Evolutionary conservation across 2,888 invertebrate genomes (phyloP).

Genomic region (Lithophane leautieri): DNA sequence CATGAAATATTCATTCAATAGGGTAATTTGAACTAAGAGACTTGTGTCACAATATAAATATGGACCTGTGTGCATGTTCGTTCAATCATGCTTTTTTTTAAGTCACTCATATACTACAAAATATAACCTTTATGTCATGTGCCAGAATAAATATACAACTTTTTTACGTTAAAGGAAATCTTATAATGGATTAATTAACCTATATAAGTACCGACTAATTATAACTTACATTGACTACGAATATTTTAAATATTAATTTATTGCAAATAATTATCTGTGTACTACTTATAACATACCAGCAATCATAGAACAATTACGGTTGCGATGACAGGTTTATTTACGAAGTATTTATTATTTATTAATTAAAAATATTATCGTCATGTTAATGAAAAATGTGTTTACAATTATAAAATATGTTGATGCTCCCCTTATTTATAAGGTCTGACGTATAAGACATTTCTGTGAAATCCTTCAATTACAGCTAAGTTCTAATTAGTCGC

Average conservation of each 20-base stretch:
- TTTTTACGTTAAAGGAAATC: not conserved
- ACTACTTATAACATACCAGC: slow-evolving; percentile 36
- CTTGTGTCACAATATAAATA: too few species aligned
- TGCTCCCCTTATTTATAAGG: not conserved
- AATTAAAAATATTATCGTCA: slow-evolving; percentile 21
- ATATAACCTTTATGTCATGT: too few species aligned
- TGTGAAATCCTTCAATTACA: not conserved
- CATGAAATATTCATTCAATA: too few species aligned
- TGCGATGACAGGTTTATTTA: slow-evolving; percentile 44
- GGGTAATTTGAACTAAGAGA: too few species aligned
- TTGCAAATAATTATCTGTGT: slow-evolving; percentile 18
- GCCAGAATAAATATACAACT: not conserved
- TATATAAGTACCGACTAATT: not conserved
- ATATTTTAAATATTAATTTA: slow-evolving; percentile 7
- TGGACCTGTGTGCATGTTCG: too few species aligned
- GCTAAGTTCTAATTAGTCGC: not conserved
- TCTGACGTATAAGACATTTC: not conserved
- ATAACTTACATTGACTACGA: not conserved
- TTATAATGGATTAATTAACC: not conserved
- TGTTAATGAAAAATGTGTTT: slow-evolving; percentile 20
- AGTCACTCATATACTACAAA: too few species aligned
- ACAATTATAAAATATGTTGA: not conserved
- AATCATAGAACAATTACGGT: slow-evolving; percentile 45
- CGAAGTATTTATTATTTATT: slow-evolving; percentile 39
- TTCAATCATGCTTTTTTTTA: too few species aligned